phyloP scores from a whole-genome alignment of 2,888 invertebrate genomes.

The Ophonus ardosiacus region DNA sequence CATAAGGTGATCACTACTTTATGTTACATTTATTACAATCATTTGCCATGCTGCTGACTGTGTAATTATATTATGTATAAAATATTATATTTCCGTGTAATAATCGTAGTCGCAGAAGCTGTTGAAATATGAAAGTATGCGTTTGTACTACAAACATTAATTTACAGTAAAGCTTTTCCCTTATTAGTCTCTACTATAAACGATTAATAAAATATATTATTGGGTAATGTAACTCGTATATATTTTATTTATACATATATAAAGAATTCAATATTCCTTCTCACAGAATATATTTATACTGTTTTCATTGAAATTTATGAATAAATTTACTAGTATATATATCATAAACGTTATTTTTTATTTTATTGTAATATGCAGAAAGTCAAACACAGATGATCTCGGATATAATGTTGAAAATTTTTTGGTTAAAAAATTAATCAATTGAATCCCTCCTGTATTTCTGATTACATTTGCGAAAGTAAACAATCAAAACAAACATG shows the following conservation, averaged over 20 bases:
- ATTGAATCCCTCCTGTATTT: no score
- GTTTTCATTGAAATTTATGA: no score
- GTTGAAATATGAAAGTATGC: constrained; percentile 43
- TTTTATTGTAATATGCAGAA: no score
- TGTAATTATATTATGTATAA: constrained; percentile 19
- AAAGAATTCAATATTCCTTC: not conserved
- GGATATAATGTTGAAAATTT: no score
- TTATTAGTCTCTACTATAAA: constrained; percentile 8
- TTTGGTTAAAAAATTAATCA: no score
- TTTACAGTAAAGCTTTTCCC: constrained; percentile 4
- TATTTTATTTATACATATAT: not conserved
- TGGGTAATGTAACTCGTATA: not conserved
- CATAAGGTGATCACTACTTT: constrained; percentile 9
- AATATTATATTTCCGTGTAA: constrained; percentile 36
- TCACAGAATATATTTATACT: not conserved
- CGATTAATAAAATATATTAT: constrained; percentile 3
- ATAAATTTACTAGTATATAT: no score
- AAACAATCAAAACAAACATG: no score
- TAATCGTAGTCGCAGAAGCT: constrained; percentile 29
- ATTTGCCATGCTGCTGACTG: constrained; percentile 3
- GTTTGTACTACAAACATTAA: constrained; percentile 1
- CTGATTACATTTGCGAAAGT: no score
- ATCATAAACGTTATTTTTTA: no score
- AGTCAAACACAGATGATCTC: no score
- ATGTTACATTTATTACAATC: constrained; percentile 18